Evolutionary conservation across 2,113 vertebrate species (phyloP).

Genomic region (Numenius arquata): DNA sequence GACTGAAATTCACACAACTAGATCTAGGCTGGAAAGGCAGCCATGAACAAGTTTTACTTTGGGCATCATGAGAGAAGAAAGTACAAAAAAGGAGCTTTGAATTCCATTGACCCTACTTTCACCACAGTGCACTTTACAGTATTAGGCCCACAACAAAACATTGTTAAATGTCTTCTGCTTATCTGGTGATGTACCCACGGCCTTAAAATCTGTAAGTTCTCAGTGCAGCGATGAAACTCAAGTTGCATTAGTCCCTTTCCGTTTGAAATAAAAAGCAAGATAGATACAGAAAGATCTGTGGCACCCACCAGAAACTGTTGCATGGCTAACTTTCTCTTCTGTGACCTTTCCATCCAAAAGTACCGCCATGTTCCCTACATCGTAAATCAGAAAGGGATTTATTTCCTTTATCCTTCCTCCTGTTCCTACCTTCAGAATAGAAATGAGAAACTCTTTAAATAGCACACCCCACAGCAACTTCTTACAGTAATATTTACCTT

Average conservation of each 20-base stretch:
- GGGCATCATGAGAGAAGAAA: background rate
- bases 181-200: background rate
- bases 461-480: background rate
- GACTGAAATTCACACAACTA: background rate
- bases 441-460: background rate
- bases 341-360: background rate
- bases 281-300: background rate
- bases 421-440: background rate
- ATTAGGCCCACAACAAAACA: background rate
- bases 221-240: background rate
- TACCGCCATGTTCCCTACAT: background rate
- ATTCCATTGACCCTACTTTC: background rate
- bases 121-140: background rate
- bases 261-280: background rate
- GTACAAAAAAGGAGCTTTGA: background rate
- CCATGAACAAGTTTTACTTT: background rate
- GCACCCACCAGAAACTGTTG: background rate
- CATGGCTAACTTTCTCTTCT: background rate
- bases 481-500: slow-evolving; percentile 68
- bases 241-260: background rate
- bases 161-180: background rate
- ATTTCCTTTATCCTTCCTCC: background rate
- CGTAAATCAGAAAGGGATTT: background rate
- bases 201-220: background rate
- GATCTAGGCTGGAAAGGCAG: background rate